These are phyloP conservation scores for Drosophila mayaguana DNA, from an alignment of 2,888 invertebrate genomes.

Conservation along the genomic window DNA sequence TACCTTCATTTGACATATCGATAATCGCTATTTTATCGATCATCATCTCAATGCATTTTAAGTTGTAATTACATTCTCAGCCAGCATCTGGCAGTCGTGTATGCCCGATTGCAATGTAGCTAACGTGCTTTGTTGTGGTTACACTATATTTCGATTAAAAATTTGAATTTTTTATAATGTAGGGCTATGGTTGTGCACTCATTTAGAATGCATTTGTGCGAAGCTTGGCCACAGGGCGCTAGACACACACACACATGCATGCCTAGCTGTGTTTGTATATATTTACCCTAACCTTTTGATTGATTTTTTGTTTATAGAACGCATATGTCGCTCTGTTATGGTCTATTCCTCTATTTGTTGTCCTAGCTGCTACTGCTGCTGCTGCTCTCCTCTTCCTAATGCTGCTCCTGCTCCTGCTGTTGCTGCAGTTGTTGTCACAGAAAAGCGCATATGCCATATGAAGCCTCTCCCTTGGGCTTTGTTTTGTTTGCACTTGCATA, in stretches of 20 bases:
- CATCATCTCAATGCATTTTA: not conserved
- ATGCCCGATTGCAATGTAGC: not conserved
- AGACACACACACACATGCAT: not conserved
- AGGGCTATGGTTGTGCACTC: slow-evolving; percentile 42
- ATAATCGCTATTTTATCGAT: not conserved
- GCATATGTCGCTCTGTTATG: slow-evolving; percentile 67
- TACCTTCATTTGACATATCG: not conserved
- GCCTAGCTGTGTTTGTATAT: slow-evolving; percentile 16
- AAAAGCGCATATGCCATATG: slow-evolving; percentile 66
- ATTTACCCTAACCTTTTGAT: slow-evolving; percentile 63
- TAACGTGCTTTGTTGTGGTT: slow-evolving; percentile 36
- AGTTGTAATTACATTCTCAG: not conserved
- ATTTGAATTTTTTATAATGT: slow-evolving; percentile 75
- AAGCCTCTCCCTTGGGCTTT: slow-evolving; percentile 63
- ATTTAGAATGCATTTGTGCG: slow-evolving; percentile 57
- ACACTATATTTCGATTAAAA: slow-evolving; percentile 78
- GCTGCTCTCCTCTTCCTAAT: no score
- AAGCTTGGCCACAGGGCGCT: not conserved
- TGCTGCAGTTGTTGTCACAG: slow-evolving; percentile 8
- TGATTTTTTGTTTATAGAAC: slow-evolving; percentile 73
- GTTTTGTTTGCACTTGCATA: slow-evolving; percentile 72
- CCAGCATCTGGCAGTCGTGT: not conserved
- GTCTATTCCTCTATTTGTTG: slow-evolving; percentile 38
- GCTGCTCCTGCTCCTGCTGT: not conserved
- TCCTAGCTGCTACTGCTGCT: not conserved